Evolutionary conservation across 2,797 vertebrate genomes (phyloP), one percentile per base, ranked within the genome.

Genomic region (Melanotaenia pygmaea): DNA sequence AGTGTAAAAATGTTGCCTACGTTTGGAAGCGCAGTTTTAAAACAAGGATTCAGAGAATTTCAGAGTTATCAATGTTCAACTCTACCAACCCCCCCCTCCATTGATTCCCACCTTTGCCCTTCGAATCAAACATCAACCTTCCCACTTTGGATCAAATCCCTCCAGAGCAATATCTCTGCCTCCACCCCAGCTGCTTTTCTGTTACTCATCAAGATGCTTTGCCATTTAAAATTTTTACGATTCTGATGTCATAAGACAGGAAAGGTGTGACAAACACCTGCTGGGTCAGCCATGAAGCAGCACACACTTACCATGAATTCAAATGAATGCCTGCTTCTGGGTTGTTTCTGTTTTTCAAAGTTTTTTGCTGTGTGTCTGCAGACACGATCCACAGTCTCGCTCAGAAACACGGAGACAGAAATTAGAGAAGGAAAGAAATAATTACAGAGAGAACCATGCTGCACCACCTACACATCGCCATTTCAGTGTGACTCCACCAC

Each of bases 311-410:
- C 60, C 65, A 43, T 85, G 79, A 53, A 85, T 87, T 86, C 40
- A 74, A 84, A 90, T 83, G 0, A 82, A 86, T 75, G 64, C 65
- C 75, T 57, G 73, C 8, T 76, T 64, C 78, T 77, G 67, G 79
- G 38, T n/a, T 26, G 54, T 69, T 69, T 28, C 26, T 69, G 22
- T 47, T 32, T 32, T 45, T 40, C 14, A 32, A 5, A 8, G 1
- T 8, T 6, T n/a, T 59, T 56, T 57, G 12, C 4, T 3, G 5
- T 22, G 28, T 22, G 26, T 67, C 51, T 82, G 67, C 47, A 32
- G 59, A 62, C 72, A 16, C 72, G 58, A 72, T 74, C 28, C 65
- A 60, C 28, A 59, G 64, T 59, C 68, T 76, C 1, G 5, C 69
- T 65, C 53, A 77, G 47, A 69, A 64, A 73, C 73, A 51, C 5